Evolutionary conservation across 2,888 invertebrate genomes (phyloP).

Genomic region (Hirudinaria manillensis): DNA sequence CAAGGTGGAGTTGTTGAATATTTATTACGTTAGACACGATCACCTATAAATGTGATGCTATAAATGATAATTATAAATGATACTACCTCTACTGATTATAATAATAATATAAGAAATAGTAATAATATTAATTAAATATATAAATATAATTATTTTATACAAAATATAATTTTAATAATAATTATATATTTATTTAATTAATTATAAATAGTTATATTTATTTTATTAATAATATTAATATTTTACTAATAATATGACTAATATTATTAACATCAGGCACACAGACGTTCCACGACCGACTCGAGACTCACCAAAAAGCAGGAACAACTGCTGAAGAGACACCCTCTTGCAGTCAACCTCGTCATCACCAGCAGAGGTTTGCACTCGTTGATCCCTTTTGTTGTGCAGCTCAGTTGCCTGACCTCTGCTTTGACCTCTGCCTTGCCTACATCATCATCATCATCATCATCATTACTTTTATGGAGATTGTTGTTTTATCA

Average conservation of each 20-base stretch:
- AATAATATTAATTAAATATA: too few relatives aligned
- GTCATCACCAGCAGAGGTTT: constrained; percentile 59
- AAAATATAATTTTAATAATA: too few relatives aligned
- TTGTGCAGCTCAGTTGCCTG: too few relatives aligned
- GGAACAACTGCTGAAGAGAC: constrained; percentile 61
- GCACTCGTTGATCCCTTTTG: too few relatives aligned
- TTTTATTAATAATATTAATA: not conserved
- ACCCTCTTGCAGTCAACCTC: constrained; percentile 68
- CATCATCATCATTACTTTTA: not conserved
- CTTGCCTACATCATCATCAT: not conserved
- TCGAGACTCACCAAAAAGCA: constrained; percentile 44
- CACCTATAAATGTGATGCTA: too few relatives aligned
- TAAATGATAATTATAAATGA: too few relatives aligned
- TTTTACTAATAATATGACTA: not conserved
- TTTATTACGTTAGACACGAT: too few relatives aligned
- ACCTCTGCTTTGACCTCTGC: not conserved
- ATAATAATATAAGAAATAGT: too few relatives aligned
- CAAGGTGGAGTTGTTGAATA: constrained; percentile 43
- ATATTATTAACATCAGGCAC: not conserved
- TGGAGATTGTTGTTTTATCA: not conserved
- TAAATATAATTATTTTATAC: too few relatives aligned
- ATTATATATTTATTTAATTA: too few relatives aligned
- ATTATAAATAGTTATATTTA: too few relatives aligned
- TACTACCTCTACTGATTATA: too few relatives aligned
- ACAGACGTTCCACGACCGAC: constrained; percentile 48